Conservation (phyloP, 23 tunicate genomes). For the Aplidium turbinatum region DNA sequence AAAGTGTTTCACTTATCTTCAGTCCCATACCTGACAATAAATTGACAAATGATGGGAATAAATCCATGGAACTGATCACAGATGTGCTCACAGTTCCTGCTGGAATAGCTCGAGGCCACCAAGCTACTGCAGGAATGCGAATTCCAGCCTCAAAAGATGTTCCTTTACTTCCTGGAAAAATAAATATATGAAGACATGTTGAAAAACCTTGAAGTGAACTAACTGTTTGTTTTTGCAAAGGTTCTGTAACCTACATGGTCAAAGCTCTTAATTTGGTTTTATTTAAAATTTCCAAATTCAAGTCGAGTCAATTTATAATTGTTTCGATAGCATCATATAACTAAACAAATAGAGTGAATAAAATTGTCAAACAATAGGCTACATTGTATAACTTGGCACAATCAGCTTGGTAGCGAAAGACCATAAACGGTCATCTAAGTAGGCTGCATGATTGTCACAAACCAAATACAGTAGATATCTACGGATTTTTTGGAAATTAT, state of each 20-base stretch:
- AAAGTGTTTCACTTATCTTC: too few species aligned
- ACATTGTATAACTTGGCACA: too few species aligned
- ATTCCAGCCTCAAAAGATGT: conserved; percentile 44
- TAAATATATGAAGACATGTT: background rate
- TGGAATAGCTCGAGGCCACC: conserved; percentile 41
- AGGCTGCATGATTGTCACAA: too few species aligned
- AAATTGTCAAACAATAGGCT: too few species aligned
- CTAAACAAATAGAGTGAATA: too few species aligned
- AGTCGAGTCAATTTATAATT: too few species aligned
- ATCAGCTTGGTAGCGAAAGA: too few species aligned
- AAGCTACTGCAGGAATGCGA: conserved; percentile 32
- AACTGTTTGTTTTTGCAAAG: too few species aligned
- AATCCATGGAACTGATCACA: conserved; percentile 21
- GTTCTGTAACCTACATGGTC: background rate
- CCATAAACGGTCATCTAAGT: too few species aligned
- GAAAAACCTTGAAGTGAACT: background rate
- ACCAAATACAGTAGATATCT: too few species aligned
- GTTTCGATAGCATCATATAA: too few species aligned
- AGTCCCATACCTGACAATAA: background rate
- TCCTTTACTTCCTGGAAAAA: conserved; percentile 30
- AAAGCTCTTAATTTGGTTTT: background rate
- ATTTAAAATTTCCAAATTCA: background rate
- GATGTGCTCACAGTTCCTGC: conserved; percentile 17
- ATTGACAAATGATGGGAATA: conserved; percentile 20
- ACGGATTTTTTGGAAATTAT: too few species aligned